Conservation (phyloP, 2,888 invertebrate genomes). For the Stenchaetothrips biformis region DNA sequence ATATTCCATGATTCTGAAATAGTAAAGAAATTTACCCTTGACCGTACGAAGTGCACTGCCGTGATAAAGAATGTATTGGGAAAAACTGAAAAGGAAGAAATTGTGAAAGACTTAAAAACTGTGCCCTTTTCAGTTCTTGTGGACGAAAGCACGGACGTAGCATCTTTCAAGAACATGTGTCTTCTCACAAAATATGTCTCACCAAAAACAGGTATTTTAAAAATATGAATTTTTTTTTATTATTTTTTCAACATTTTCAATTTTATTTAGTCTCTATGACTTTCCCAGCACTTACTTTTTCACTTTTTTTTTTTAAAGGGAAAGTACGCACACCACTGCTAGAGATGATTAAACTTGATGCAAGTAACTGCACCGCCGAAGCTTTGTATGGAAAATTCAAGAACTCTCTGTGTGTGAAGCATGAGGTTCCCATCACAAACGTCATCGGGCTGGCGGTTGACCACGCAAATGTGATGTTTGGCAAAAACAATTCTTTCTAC, state of each 20-base stretch:
- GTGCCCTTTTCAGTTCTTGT: conserved; percentile 33
- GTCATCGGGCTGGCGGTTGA: conserved; percentile 34
- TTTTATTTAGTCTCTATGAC: too few species aligned
- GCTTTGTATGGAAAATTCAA: conserved; percentile 33
- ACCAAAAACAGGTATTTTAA: background rate
- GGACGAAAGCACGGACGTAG: conserved; percentile 34
- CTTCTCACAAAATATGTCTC: background rate
- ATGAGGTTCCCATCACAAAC: conserved; percentile 34
- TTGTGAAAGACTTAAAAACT: conserved; percentile 26
- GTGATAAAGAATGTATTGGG: conserved; percentile 31
- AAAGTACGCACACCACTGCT: conserved; percentile 32
- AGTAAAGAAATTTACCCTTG: conserved; percentile 32
- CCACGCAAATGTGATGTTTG: conserved; percentile 36
- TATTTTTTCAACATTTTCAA: background rate
- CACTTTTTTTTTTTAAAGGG: conserved; percentile 31
- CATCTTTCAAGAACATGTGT: conserved; percentile 27
- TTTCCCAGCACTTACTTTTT: too few species aligned
- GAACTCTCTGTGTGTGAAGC: conserved; percentile 29
- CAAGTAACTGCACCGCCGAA: conserved; percentile 33
- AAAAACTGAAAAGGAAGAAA: conserved; percentile 28
- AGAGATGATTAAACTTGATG: conserved; percentile 34
- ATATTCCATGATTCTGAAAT: conserved; percentile 36
- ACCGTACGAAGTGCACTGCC: conserved; percentile 33
- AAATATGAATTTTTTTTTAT: conserved; percentile 26
- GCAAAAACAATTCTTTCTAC: conserved; percentile 34